Conservation (phyloP, 2,113 vertebrate species). For the Rattus rattus region DNA sequence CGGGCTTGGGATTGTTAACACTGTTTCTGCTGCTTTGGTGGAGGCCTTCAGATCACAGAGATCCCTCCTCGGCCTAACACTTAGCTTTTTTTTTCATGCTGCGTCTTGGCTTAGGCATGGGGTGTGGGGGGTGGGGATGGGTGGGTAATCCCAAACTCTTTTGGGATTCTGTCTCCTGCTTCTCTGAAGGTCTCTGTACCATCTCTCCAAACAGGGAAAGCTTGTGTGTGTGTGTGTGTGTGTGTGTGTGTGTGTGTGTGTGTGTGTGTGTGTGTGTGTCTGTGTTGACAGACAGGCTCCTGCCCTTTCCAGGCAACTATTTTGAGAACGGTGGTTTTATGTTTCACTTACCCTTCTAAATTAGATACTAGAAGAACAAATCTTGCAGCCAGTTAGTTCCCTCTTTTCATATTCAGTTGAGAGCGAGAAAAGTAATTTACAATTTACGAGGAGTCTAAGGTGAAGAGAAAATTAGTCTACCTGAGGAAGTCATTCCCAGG, state of each 20-base stretch:
- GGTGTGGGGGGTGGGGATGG: not conserved
- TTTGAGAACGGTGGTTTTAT: conserved; percentile 41
- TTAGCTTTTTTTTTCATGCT: not conserved
- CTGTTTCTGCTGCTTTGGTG: conserved; percentile 1
- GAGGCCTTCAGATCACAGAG: not conserved
- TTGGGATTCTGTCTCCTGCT: not conserved
- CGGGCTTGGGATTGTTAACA: not conserved
- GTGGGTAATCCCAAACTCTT: not conserved
- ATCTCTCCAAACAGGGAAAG: not conserved
- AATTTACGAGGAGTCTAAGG: not conserved
- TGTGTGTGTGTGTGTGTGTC: not conserved
- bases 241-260: too few species aligned
- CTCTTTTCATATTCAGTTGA: not conserved
- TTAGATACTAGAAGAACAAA: conserved; percentile 43
- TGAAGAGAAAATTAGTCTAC: conserved; percentile 47
- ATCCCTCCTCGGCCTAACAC: not conserved
- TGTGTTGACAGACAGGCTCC: not conserved
- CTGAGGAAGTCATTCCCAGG: not conserved
- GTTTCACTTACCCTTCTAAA: conserved; percentile 50
- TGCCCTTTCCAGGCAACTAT: conserved; percentile 15
- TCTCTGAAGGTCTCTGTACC: not conserved
- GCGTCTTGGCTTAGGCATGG: not conserved
- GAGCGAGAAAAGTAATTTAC: conserved; percentile 44
- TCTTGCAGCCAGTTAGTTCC: not conserved
- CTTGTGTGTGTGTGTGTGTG: not conserved